Evolutionary conservation across 2,113 vertebrate genomes (phyloP), one percentile per base, ranked within the genome.

Genomic region (Danio rerio): DNA sequence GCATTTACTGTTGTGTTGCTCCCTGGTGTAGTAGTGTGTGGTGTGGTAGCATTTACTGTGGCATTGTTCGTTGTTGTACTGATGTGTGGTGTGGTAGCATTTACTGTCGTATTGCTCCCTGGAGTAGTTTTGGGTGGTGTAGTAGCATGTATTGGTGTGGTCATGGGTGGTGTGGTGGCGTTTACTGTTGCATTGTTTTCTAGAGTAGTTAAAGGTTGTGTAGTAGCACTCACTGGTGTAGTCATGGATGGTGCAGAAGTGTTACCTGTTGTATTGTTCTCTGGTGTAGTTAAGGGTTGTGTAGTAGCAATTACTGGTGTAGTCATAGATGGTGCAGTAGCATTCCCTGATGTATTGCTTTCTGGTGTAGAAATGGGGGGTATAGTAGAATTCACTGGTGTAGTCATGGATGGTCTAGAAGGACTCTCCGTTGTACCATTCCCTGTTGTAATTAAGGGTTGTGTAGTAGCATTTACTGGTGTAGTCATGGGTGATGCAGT

Each of bases 401-500:
- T 50, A 70, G 47, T 80, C 3, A 59, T 31, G 6, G 72, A 40
- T 45, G 31, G 20, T 31, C 31, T 21, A 12, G n/a, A 8, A 31
- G 31, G 1, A 31, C 31, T 31, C 31, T 31, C 31, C 31, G 31
- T 31, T 31, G 62, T 69, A 15, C 9, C 45, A 45, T 61, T 65
- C 9, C 49, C 72, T 58, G 69, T 7, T 70, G 79, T 43, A 47
- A 45, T 9, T 47, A 45, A 16, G 45, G 47, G 21, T 43, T 6
- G 31, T 73, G 80, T 50, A 43, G 71, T 74, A n/a, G 52, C 15
- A 74, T 56, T 74, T 21, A 20, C 71, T 58, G 21, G 8, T 50
- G 45, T 50, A 43, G n/a, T 15, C 31, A 74, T 69, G 61, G 56
- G 40, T 73, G 13, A 18, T 82, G n/a, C 45, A 4, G 78, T 80